Base-by-base conservation (phyloP, 2,888 invertebrate species). In the Sinopyrophorus schimmeli region DNA sequence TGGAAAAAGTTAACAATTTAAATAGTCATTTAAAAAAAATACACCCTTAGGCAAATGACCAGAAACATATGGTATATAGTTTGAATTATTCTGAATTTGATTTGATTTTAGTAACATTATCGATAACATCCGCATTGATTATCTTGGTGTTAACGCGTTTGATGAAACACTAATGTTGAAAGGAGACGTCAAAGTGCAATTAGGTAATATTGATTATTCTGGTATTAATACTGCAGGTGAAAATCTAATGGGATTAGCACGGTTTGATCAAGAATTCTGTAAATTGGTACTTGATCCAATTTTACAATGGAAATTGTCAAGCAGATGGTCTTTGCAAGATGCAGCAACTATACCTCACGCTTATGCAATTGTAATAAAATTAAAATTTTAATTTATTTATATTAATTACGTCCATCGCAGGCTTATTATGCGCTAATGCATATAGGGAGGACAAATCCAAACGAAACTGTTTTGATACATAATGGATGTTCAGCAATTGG, bases 291-390 rank as follows among this genome's bases (percentile, higher is more conserved):
- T 67, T 3, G 74, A 74, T 62, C 68, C 71, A 3, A 63, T 74
- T 17, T 73, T 82, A 14, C 63, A 72, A 12, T 91, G 89, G 89
- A 71, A 78, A 23, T 74, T 90, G 4, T 90, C 91, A 2, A 80
- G 84, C 2, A 71, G 77, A 3, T 90, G 89, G 88, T 78, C 77
- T 11, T 73, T 89, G 27, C 81, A 84, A 59, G 86, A 90, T 58
- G 90, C 87, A 0, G 86, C 87, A 2, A 84, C 87, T 0, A 78
- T 90, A 0, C 91, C 91, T 0, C 86, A 89, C n/a, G 88, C 88
- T 1, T 91, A 89, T 63, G 78, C 78, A 49, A 83, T 86, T 24
- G 75, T 74, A 68, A 62, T 67, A 60, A 53, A 17, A 35, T 21
- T 30, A 28, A 11, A 20, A 27, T 10, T 18, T 31, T 21, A 5